phyloP scores from a whole-genome alignment of 1,140 invertebrate genomes.

The Plutomurus gul region DNA sequence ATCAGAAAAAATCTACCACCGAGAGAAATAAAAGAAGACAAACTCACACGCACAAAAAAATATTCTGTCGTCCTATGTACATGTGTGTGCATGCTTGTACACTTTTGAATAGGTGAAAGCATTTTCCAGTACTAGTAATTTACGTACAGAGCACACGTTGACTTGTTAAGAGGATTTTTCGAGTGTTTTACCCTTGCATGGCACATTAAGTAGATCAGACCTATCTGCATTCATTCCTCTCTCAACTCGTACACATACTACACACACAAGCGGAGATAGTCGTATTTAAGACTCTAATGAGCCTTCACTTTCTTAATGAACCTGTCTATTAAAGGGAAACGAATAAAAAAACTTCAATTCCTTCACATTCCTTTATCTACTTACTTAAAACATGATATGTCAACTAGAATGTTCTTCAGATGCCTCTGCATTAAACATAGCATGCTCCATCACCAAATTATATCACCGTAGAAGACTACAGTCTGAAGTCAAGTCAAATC shows the following conservation, averaged over 20 bases:
- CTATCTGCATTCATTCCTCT: too few species aligned
- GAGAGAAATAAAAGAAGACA: not conserved
- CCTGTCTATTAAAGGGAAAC: slow-evolving; percentile 33
- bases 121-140: too few species aligned
- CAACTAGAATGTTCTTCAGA: slow-evolving; percentile 21
- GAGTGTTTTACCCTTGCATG: too few species aligned
- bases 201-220: too few species aligned
- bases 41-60: too few species aligned
- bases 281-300: slow-evolving; percentile 25
- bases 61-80: too few species aligned
- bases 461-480: not conserved
- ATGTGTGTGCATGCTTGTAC: too few species aligned
- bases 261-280: not conserved
- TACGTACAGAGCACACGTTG: too few species aligned
- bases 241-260: too few species aligned
- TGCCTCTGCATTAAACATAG: not conserved
- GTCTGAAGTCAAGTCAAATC: not conserved
- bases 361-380: not conserved
- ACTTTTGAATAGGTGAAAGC: too few species aligned
- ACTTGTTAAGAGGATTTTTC: too few species aligned
- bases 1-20: not conserved
- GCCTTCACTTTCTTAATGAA: slow-evolving; percentile 37
- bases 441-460: slow-evolving; percentile 12
- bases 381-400: slow-evolving; percentile 13
- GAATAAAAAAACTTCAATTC: slow-evolving; percentile 8